Evolutionary conservation across 2,888 invertebrate species (phyloP).

Genomic region (Plagodis pulveraria): DNA sequence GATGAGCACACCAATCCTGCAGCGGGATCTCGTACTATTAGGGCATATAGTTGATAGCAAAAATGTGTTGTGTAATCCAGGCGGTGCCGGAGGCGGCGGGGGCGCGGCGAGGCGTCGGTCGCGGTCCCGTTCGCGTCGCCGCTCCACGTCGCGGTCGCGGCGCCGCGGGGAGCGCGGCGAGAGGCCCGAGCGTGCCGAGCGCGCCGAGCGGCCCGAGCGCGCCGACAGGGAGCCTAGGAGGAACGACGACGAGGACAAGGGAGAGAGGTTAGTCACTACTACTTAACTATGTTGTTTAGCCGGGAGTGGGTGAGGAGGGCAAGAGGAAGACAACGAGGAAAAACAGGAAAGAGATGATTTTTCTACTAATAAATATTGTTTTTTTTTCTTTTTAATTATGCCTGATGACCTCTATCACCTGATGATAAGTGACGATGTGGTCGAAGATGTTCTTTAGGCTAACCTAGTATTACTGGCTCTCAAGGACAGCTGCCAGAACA

Average conservation of each 20-base stretch:
- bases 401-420: too few relatives aligned
- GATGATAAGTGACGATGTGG: too few relatives aligned
- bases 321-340: too few relatives aligned
- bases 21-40: too few relatives aligned
- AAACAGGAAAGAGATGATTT: too few relatives aligned
- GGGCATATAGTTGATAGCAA: too few relatives aligned
- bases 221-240: conserved; percentile 4
- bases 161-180: conserved; percentile 39
- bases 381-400: too few relatives aligned
- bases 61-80: neutral
- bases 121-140: conserved; percentile 48
- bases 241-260: conserved; percentile 22
- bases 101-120: conserved; percentile 49
- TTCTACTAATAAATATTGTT: too few relatives aligned
- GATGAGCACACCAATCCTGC: too few relatives aligned
- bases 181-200: conserved; percentile 31
- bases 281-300: neutral
- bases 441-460: too few relatives aligned
- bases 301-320: neutral
- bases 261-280: conserved; percentile 39
- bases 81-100: neutral
- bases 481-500: too few relatives aligned
- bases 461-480: too few relatives aligned
- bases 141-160: conserved; percentile 30
- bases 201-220: conserved; percentile 26